phyloP scores from a whole-genome alignment of 2,797 vertebrate species.

The Nasua narica region DNA sequence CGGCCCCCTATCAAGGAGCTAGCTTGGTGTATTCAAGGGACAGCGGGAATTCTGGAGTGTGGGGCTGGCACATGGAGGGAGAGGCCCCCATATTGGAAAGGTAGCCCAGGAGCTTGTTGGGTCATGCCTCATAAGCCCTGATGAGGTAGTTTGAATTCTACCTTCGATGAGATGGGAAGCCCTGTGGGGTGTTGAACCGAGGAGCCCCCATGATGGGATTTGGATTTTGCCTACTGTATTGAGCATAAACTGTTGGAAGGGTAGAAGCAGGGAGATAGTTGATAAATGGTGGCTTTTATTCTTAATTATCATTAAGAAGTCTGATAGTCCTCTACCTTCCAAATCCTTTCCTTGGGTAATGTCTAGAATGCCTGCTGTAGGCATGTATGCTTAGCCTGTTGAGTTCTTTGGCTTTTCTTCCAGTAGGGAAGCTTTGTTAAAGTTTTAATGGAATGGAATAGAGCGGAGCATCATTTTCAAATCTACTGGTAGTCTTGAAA shows the following conservation, averaged over 20 bases:
- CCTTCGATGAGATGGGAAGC: background rate
- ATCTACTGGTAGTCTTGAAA: constrained; percentile 20
- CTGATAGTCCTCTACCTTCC: background rate
- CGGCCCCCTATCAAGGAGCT: background rate
- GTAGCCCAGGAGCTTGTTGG: background rate
- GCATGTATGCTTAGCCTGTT: background rate
- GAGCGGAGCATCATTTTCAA: background rate
- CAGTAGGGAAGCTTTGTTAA: background rate
- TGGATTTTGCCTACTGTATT: background rate
- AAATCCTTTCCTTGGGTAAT: background rate
- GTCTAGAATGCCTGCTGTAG: background rate
- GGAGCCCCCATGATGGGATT: background rate
- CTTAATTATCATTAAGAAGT: background rate
- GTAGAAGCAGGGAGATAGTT: background rate
- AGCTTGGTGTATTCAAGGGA: background rate
- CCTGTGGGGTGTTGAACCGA: background rate
- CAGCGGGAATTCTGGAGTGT: background rate
- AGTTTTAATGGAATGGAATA: background rate
- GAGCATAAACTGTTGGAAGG: background rate
- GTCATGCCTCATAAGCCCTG: background rate
- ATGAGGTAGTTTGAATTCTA: background rate
- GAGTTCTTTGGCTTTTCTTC: background rate
- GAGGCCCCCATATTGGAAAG: background rate
- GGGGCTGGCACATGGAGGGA: background rate
- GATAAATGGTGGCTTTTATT: background rate